Evolutionary conservation across 2,797 vertebrate genomes (phyloP), one percentile per base, ranked within the genome.

Genomic region (Furcifer pardalis): DNA sequence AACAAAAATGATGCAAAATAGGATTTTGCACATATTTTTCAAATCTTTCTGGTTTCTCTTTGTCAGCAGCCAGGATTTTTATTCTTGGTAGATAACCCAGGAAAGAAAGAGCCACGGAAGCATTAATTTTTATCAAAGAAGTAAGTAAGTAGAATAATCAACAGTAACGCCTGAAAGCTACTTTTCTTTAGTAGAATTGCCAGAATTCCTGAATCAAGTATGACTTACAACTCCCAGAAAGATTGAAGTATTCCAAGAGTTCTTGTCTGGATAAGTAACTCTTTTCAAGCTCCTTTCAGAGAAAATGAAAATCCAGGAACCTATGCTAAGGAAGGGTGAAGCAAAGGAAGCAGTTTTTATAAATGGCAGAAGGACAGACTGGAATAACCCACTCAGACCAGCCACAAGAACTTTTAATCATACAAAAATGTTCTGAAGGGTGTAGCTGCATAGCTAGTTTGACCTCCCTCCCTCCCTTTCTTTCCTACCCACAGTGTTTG

Each of bases 381-480:
- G 73, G 79, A 81, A 81, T 81, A 52, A 86, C 79, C 71, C 77
- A 80, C 71, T 25, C 79, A 77, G 79, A 27, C 52, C 79, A 86
- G 72, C 32, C 73, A 81, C 73, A n/a, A 62, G 76, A 69, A 65
- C 65, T 25, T 77, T 77, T 60, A 71, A 81, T 81, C 73, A 81
- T 25, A 59, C 42, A 83, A 84, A 78, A 84, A 79, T 73, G 9
- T 63, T n/a, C 42, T 73, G 5, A 84, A 77, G 79, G 79, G 79
- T 69, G 79, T 86, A 81, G 79, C 30, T 66, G 77, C 40, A 74
- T n/a, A 83, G 73, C 74, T 56, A 68, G 74, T 76, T 27, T 21
- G 66, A 62, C 73, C 66, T 86, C 84, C 27, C 42, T 86, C 76
- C 79, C 84, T 86, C 76, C 79, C 84, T 75, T 77, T 42, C 65